Conservation (phyloP, 2,888 invertebrate species). For the Sminthurides aquaticus region DNA sequence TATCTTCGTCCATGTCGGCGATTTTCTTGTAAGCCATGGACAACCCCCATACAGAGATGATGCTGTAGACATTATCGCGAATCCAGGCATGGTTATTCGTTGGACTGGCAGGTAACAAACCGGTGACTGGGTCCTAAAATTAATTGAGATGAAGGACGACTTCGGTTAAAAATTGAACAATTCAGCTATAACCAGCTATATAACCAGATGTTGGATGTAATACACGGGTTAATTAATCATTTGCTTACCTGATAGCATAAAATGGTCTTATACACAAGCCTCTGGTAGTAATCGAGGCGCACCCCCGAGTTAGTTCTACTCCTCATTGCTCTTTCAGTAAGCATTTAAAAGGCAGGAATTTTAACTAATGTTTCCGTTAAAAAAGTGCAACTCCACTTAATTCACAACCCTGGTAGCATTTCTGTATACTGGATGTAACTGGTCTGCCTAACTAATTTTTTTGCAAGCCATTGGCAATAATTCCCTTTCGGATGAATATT, state of each 20-base stretch:
- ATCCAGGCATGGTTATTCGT: slow-evolving; percentile 95
- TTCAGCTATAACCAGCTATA: too few relatives aligned
- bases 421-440: too few relatives aligned
- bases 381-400: too few relatives aligned
- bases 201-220: too few relatives aligned
- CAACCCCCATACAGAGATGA: slow-evolving; percentile 94
- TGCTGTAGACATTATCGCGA: slow-evolving; percentile 94
- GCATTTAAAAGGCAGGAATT: too few relatives aligned
- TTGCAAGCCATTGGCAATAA: too few relatives aligned
- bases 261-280: slow-evolving; percentile 87
- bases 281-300: slow-evolving; percentile 90
- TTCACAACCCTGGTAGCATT: too few relatives aligned
- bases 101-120: slow-evolving; percentile 83
- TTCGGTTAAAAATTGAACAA: slow-evolving; percentile 9
- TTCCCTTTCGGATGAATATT: too few relatives aligned
- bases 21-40: slow-evolving; percentile 98
- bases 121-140: slow-evolving; percentile 89
- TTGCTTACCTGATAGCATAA: slow-evolving; percentile 64
- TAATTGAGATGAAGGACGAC: slow-evolving; percentile 3
- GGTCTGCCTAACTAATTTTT: too few relatives aligned
- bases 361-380: too few relatives aligned
- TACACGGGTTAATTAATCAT: neutral
- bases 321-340: slow-evolving; percentile 55
- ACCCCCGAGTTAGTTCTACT: slow-evolving; percentile 84
- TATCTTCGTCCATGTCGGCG: slow-evolving; percentile 96